A percentile compares a stretch with the other conserved stretches of the same genome.
Conservation (phyloP, 2,113 vertebrate species). For the Ceyx melanurus region DNA sequence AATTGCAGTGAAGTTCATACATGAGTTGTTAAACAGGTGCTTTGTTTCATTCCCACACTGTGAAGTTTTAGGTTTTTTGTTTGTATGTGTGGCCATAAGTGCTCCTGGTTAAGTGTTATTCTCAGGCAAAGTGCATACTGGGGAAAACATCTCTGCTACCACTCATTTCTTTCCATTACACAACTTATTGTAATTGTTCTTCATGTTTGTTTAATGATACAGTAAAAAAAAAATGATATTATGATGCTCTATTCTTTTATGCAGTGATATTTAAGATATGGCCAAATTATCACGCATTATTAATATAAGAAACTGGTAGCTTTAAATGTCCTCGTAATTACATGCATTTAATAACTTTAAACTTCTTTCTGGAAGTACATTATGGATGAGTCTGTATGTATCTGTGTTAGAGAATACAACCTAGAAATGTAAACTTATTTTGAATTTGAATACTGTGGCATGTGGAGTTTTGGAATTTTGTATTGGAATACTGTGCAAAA, state of each 20-base stretch:
- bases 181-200: background rate
- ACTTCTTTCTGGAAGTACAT: background rate
- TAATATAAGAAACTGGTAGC: background rate
- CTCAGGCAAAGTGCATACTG: background rate
- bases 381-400: too few relatives aligned
- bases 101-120: background rate
- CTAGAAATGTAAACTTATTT: too few relatives aligned
- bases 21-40: background rate
- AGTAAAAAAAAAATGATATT: background rate
- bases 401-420: too few relatives aligned
- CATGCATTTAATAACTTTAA: background rate
- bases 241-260: background rate
- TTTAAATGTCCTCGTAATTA: background rate
- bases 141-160: background rate
- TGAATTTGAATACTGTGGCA: too few relatives aligned
- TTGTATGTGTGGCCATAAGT: background rate
- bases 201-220: background rate
- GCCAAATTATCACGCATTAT: background rate
- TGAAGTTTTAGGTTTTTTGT: background rate
- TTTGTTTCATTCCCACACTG: background rate
- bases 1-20: background rate
- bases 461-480: too few relatives aligned
- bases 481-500: too few relatives aligned
- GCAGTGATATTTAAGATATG: background rate
- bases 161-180: background rate